These are phyloP conservation scores for Pachycephus smyrnensis DNA, from an alignment of 2,888 invertebrate genomes.

Conservation along the genomic window DNA sequence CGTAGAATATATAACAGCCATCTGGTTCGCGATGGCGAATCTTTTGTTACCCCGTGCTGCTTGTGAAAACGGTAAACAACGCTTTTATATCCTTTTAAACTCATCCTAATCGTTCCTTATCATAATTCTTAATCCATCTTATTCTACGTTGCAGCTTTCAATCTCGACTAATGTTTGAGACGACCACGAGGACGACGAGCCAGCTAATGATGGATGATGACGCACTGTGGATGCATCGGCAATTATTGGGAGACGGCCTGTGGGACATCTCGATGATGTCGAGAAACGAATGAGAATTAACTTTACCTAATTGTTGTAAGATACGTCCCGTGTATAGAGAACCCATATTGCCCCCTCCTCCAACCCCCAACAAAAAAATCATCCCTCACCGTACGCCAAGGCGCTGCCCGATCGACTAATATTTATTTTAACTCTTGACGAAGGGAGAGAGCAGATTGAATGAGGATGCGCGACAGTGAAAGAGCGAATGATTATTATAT, in stretches of 20 bases:
- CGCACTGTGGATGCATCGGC: not conserved
- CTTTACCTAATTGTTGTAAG: conserved; percentile 55
- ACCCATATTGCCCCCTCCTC: conserved; percentile 32
- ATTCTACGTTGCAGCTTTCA: not conserved
- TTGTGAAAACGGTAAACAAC: conserved; percentile 34
- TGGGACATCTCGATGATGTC: not conserved
- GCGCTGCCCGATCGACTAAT: conserved; percentile 9
- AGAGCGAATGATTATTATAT: conserved; percentile 17
- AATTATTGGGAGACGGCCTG: not conserved
- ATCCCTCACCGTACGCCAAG: not conserved
- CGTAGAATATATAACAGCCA: conserved; percentile 48
- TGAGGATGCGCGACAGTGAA: conserved; percentile 36
- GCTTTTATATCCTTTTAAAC: not conserved
- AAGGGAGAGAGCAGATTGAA: conserved; percentile 12
- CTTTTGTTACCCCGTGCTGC: conserved; percentile 36
- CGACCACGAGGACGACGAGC: not conserved
- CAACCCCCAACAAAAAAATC: conserved; percentile 26
- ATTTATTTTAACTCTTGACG: conserved; percentile 7
- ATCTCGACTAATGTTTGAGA: not conserved
- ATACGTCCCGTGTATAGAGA: conserved; percentile 60
- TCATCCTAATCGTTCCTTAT: conserved; percentile 30
- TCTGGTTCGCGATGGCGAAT: conserved; percentile 36
- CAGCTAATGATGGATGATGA: not conserved
- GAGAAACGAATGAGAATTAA: conserved; percentile 37
- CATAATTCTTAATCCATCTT: conserved; percentile 37